These are phyloP conservation scores for Motacilla alba DNA, from an alignment of 2,113 vertebrate genomes.

Conservation along the genomic window DNA sequence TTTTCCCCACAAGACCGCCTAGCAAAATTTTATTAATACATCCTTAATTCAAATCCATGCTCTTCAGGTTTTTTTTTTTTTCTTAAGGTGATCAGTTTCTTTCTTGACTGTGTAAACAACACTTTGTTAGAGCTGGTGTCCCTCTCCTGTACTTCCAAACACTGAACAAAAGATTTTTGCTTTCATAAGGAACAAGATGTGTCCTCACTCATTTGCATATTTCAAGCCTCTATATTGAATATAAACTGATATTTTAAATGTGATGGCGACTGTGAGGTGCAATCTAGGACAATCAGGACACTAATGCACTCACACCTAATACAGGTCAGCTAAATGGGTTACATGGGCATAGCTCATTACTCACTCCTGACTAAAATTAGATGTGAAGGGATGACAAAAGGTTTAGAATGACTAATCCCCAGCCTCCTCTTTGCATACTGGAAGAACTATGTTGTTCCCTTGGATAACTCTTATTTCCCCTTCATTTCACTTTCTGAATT, in stretches of 20 bases:
- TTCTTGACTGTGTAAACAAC: not conserved
- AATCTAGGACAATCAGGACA: not conserved
- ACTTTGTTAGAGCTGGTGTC: not conserved
- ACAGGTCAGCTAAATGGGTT: not conserved
- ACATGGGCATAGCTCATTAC: not conserved
- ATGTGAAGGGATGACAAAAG: not conserved
- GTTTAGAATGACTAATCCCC: not conserved
- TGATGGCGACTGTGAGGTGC: not conserved
- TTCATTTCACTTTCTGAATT: constrained; percentile 9
- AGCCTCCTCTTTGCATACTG: not conserved
- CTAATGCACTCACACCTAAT: not conserved
- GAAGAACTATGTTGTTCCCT: not conserved
- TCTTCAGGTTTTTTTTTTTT: not conserved
- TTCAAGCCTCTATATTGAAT: not conserved
- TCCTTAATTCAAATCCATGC: not conserved
- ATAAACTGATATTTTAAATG: not conserved
- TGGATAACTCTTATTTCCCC: not conserved
- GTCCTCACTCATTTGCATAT: not conserved
- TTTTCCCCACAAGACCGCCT: not conserved
- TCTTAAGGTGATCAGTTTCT: not conserved
- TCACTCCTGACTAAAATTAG: constrained; percentile 14
- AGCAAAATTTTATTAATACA: not conserved
- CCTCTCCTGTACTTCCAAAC: not conserved
- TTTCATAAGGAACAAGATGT: not conserved
- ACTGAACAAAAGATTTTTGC: not conserved